A percentile compares a stretch with the other conserved stretches of the same genome.
These are phyloP conservation scores for Alsophila aescularia DNA, from an alignment of 2,888 invertebrate genomes.

Conservation along the genomic window DNA sequence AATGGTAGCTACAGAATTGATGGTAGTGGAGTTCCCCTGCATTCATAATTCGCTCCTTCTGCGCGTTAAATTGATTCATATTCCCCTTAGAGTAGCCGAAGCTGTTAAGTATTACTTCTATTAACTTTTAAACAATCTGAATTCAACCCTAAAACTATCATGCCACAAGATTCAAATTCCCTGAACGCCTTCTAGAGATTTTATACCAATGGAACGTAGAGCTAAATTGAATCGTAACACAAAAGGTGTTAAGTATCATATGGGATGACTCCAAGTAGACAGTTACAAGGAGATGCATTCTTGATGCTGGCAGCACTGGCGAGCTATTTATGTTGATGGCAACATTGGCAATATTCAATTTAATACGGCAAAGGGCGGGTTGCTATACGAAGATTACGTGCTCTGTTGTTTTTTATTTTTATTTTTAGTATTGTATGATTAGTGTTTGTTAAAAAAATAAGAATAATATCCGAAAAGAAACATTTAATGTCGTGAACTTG, in stretches of 20 bases:
- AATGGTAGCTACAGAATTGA: constrained; percentile 3
- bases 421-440: neutral
- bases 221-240: constrained; percentile 16
- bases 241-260: constrained; percentile 1
- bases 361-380: constrained; percentile 20
- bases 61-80: constrained; percentile 62
- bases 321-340: constrained; percentile 47
- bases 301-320: constrained; percentile 39
- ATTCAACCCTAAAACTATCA: constrained; percentile 19
- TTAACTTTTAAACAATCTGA: constrained; percentile 11
- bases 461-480: too few relatives aligned
- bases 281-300: constrained; percentile 42
- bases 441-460: too few relatives aligned
- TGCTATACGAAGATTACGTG: neutral
- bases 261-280: constrained; percentile 7
- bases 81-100: constrained; percentile 43
- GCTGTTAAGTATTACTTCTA: constrained; percentile 43
- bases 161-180: constrained; percentile 22
- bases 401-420: constrained; percentile 9
- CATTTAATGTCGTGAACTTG: too few relatives aligned
- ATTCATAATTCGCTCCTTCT: constrained; percentile 35
- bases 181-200: constrained; percentile 22
- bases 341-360: constrained; percentile 44
- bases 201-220: constrained; percentile 10
- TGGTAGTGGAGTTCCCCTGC: constrained; percentile 24